Evolutionary conservation across 2,888 invertebrate genomes (phyloP).

Genomic region (Archips crataeganus): DNA sequence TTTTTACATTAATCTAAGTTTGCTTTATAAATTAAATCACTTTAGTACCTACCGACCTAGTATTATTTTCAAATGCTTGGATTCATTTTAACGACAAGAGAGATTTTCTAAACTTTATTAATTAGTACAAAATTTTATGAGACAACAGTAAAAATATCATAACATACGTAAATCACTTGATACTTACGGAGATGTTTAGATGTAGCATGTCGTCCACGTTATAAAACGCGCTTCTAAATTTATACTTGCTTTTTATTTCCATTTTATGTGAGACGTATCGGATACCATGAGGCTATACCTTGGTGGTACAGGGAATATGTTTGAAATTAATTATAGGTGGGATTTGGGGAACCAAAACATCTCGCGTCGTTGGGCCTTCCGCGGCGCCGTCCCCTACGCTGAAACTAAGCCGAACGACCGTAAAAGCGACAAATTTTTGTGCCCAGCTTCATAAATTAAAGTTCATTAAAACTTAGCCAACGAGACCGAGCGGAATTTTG

Average conservation of each 20-base stretch:
- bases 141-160: slow-evolving; percentile 41
- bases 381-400: slow-evolving; percentile 62
- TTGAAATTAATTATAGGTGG: slow-evolving; percentile 62
- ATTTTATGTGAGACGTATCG: slow-evolving; percentile 37
- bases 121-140: slow-evolving; percentile 37
- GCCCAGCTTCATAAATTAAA: slow-evolving; percentile 71
- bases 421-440: slow-evolving; percentile 77
- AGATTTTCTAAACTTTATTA: slow-evolving; percentile 36
- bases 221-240: slow-evolving; percentile 40
- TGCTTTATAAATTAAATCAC: slow-evolving; percentile 15
- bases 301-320: slow-evolving; percentile 54
- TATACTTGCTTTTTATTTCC: slow-evolving; percentile 34
- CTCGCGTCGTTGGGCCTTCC: slow-evolving; percentile 54
- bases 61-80: slow-evolving; percentile 21
- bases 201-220: slow-evolving; percentile 39
- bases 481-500: slow-evolving; percentile 56
- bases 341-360: slow-evolving; percentile 74
- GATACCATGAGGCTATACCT: slow-evolving; percentile 9
- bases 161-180: slow-evolving; percentile 37
- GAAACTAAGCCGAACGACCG: slow-evolving; percentile 64
- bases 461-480: slow-evolving; percentile 74
- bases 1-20: slow-evolving; percentile 10
- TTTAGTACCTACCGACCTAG: slow-evolving; percentile 17
- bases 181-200: slow-evolving; percentile 40
- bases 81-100: slow-evolving; percentile 29